Conservation (phyloP, 53 echinoderm and acorn worm species). For the Patiria pectinifera region DNA sequence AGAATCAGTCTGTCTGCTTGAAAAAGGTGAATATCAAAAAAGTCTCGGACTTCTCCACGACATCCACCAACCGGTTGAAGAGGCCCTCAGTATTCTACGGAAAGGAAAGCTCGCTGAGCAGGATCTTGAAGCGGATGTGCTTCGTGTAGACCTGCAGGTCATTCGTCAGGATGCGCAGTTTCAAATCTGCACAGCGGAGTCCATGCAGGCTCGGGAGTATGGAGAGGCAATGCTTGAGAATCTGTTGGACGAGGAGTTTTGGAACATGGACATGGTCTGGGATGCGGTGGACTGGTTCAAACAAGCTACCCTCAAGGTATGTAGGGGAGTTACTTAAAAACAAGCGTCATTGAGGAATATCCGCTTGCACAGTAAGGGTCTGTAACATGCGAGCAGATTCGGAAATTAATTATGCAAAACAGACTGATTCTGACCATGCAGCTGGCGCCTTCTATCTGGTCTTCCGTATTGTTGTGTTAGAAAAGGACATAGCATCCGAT, state of each 20-base stretch:
- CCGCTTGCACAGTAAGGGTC: no score
- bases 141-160: neutral
- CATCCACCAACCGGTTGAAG: constrained; percentile 25
- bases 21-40: neutral
- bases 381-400: no score
- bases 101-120: neutral
- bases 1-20: constrained; percentile 22
- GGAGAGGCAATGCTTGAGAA: constrained; percentile 13
- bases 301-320: constrained; percentile 32
- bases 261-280: constrained; percentile 29
- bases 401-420: no score
- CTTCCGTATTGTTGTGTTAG: no score
- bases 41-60: constrained; percentile 6
- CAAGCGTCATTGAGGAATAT: neutral
- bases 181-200: constrained; percentile 28
- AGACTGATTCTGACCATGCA: no score
- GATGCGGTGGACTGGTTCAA: constrained; percentile 28
- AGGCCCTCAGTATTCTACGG: constrained; percentile 10
- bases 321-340: neutral
- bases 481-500: no score
- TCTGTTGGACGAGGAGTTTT: neutral
- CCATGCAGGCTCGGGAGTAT: neutral
- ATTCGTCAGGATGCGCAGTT: constrained; percentile 7
- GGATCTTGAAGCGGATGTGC: neutral
- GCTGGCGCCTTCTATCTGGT: no score